Evolutionary conservation across 2,797 vertebrate genomes (phyloP), one percentile per base, ranked within the genome.

Genomic region (Hypotaenidia philippensis): DNA sequence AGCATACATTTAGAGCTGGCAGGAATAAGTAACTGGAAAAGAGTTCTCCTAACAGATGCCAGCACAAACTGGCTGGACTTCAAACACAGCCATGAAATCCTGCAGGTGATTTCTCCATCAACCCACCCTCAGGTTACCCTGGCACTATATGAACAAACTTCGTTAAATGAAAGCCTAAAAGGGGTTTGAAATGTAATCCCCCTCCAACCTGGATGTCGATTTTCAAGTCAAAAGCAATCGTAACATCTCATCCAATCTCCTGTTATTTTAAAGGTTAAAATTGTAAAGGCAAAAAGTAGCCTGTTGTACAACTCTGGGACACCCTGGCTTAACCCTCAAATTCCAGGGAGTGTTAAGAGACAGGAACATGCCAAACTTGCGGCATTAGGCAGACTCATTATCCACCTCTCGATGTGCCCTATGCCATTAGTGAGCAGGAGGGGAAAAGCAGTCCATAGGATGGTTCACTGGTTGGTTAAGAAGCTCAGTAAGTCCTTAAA

Each of bases 181-280:
- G n/a, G 34, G 50, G 32, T 81, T n/a, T 55, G 69, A 84, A 88
- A 90, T 5, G 20, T 75, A 68, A 85, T 53, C 50, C 8, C 10
- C 4, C 5, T 14, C 32, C 31, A 5, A 55, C 21, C 11, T 27
- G n/a, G 41, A 85, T 47, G 69, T 49, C 44, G 38, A 49, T 74
- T 92, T 90, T 52, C 45, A 86, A 60, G 40, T 49, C 56, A 78
- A 71, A 40, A 86, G 21, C 20, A 74, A 82, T 47, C 1, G 6
- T 22, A 61, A 34, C 3, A 75, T 52, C 61, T 49, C 47, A 29
- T 41, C 50, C 40, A 41, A 90, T 41, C 69, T 55, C 21, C 50
- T 32, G 25, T 34, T 83, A 91, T 50, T 92, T 89, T 68, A 87
- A 87, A 92, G 29, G 22, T 81, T 75, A 86, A 83, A n/a, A 69